Percentiles rank a stretch among this genome's conserved stretches.
Evolutionary conservation across 2,113 vertebrate genomes (phyloP).

Genomic region (Porphyrio hochstetteri): DNA sequence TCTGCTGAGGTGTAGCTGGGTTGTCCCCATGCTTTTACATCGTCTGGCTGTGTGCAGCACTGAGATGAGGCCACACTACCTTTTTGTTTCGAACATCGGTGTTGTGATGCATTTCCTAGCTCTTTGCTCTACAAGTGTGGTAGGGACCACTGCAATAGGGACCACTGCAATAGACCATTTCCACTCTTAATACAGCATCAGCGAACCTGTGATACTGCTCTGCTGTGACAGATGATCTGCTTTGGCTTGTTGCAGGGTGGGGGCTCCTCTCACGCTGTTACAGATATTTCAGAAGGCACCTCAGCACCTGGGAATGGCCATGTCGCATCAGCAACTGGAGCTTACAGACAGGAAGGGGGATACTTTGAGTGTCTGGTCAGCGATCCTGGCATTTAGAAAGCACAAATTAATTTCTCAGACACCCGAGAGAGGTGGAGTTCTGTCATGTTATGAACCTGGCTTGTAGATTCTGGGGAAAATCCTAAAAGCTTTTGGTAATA

Average conservation of each 20-base stretch:
- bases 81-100: not conserved
- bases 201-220: not conserved
- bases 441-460: slow-evolving; percentile 60
- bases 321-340: not conserved
- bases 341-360: not conserved
- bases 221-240: not conserved
- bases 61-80: not conserved
- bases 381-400: slow-evolving; percentile 41
- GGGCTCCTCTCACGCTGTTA: not conserved
- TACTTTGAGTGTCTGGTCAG: not conserved
- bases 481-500: slow-evolving; percentile 76
- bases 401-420: slow-evolving; percentile 63
- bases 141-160: not conserved
- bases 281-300: not conserved
- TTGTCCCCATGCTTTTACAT: not conserved
- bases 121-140: not conserved
- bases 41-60: not conserved
- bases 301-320: not conserved
- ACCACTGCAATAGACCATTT: not conserved
- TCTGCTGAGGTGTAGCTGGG: not conserved
- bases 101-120: not conserved
- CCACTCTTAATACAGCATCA: not conserved
- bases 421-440: slow-evolving; percentile 58
- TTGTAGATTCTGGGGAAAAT: slow-evolving; percentile 69
- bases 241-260: not conserved